Base-by-base conservation (phyloP, 2,888 invertebrate genomes). In the Heliconius ethilla region DNA sequence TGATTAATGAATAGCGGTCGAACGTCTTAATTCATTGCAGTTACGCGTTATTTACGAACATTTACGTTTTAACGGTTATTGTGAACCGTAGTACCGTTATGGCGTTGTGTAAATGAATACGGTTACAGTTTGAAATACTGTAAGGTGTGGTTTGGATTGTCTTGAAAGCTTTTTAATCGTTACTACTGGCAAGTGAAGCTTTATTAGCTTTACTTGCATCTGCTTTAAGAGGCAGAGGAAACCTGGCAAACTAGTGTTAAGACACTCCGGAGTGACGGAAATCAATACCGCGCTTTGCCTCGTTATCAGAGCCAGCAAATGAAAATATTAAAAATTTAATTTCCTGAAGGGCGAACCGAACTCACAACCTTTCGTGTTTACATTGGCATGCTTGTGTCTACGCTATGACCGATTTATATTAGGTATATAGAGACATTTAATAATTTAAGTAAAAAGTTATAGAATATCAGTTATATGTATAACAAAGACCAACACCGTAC, bases 1-100 rank as follows among this genome's bases (percentile, higher is more conserved):
- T 83, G 84, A 81, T 79, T 89, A 89, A 91, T 89, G 89, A 89
- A 91, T 89, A 87, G 83, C 83, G 83, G 83, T 84, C 75, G 76
- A 81, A 73, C 29, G 72, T 67, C 76, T 77, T 79, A 75, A 77
- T 62, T 51, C 69, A 62, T 25, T 29, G 76, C 25, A 72, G 70
- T 66, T 72, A 77, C 59, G 59, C 66, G 62, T 59, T 77, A 67
- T 67, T 77, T 67, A 77, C 45, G 77, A 65, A 45, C 40, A 27
- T 74, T 55, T n/a, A 59, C n/a, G n/a, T 25, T 55, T 59, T 37
- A 72, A 59, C 59, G 59, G 72, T 72, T 59, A 72, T 33, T 59
- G 33, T 69, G 40, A 18, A 45, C 69, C 25, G 15, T 15, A 25
- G 15, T 45, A 45, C 40, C 40, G 40, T 27, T 45, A 15, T 69